phyloP scores from a whole-genome alignment of 2,113 vertebrate genomes.

The Helogale parvula region DNA sequence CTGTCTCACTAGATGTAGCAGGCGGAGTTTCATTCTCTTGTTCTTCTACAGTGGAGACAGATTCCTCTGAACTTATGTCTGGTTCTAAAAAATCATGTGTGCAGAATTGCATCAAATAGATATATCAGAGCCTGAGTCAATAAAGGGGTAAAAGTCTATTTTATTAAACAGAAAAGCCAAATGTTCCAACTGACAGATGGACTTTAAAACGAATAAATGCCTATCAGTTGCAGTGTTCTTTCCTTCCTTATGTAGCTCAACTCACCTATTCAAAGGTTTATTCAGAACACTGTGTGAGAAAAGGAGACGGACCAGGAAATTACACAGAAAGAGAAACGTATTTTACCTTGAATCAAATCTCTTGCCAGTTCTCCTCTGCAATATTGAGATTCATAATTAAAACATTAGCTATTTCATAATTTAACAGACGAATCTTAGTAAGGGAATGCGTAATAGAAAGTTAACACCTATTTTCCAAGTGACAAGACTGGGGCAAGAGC shows the following conservation, averaged over 20 bases:
- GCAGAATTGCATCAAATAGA: slow-evolving; percentile 42
- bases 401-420: slow-evolving; percentile 30
- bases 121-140: slow-evolving; percentile 5
- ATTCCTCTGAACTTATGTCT: slow-evolving; percentile 92
- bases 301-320: background rate
- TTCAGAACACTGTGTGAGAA: background rate
- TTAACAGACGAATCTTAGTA: background rate
- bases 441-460: background rate
- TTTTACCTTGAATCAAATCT: background rate
- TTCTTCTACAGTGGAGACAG: slow-evolving; percentile 91
- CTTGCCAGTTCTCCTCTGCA: background rate
- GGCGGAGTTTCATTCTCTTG: slow-evolving; percentile 87
- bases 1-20: slow-evolving; percentile 85
- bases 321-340: background rate
- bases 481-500: background rate
- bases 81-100: slow-evolving; percentile 82
- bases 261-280: background rate
- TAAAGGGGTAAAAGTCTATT: slow-evolving; percentile 14
- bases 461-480: background rate
- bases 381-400: slow-evolving; percentile 20
- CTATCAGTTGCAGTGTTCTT: background rate
- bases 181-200: background rate
- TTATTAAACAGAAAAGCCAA: slow-evolving; percentile 1
- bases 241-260: background rate
- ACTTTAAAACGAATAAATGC: slow-evolving; percentile 6